Base-by-base conservation (phyloP, 1,140 invertebrate species). In the Callitettix versicolor region DNA sequence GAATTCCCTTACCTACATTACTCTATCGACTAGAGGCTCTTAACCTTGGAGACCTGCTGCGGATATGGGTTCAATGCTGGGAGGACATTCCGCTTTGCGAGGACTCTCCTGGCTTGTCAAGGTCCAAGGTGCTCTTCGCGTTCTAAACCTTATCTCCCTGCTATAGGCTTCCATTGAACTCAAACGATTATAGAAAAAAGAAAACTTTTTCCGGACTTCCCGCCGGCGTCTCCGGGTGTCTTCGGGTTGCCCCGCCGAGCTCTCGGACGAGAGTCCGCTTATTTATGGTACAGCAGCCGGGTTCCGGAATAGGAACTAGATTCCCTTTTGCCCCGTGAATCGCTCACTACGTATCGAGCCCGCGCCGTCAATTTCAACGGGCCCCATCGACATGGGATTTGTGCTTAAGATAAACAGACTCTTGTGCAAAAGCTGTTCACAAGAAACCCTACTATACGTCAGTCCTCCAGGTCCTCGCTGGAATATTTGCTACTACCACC, bases 341-440 rank as follows among this genome's bases (percentile, higher is more conserved):
- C 7, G 17, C 40, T 14, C 5, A 4, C 18, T 36, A 9, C n/a
- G 5, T 20, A 41, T 17, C n/a, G 40, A 20, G 14, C n/a, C 3
- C 14, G 22, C 21, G 17, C 4, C 18, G 43, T 18, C 43, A 46
- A 14, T 11, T 14, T 30, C 26, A 30, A 26, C n/a, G 18, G 33
- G 3, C 26, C 33, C 22, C 33, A 57, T 48, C 43, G 22, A 46
- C 55, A 47, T 58, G 41, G 40, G 61, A 56, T 59, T 55, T 72
- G 75, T 76, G 75, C 79, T 82, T 81, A 86, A 82, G 85, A 85
- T 82, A 84, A 84, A 88, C 85, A 88, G 75, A 88, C 83, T 84
- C 84, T 81, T 84, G 81, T 84, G 75, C 86, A 88, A 91, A 77
- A 74, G 81, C 85, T 86, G 86, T 89, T 88, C 79, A 86, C 84